phyloP scores from a whole-genome alignment of 1,140 invertebrate genomes.

The Aphaenogaster rudis region DNA sequence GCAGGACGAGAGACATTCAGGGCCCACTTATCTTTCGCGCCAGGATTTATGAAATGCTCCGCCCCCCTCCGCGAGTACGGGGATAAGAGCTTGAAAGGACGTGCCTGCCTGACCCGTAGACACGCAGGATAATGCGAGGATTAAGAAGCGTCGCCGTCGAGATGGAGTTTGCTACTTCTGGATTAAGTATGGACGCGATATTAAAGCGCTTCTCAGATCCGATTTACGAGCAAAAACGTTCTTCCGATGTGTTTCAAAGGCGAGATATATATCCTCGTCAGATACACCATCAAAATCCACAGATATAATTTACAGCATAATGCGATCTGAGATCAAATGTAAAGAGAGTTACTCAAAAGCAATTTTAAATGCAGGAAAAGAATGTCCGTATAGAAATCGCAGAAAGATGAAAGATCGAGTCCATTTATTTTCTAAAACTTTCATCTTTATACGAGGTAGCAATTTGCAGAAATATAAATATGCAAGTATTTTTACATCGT shows the following conservation, averaged over 20 bases:
- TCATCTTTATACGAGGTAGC: background rate
- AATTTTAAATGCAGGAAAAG: conserved; percentile 7
- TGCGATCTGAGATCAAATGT: background rate
- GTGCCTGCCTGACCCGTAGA: conserved; percentile 67
- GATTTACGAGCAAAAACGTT: conserved; percentile 43
- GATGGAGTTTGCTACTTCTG: conserved; percentile 45
- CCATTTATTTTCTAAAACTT: conserved; percentile 9
- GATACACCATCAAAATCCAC: background rate
- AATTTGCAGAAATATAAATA: conserved; percentile 35
- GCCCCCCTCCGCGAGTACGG: conserved; percentile 34
- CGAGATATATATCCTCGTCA: background rate
- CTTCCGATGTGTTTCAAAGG: conserved; percentile 11
- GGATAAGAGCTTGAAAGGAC: conserved; percentile 72
- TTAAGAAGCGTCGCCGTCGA: conserved; percentile 60
- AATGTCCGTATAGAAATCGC: background rate
- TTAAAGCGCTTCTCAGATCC: conserved; percentile 47
- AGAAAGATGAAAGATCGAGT: background rate
- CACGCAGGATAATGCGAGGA: conserved; percentile 70
- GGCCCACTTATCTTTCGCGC: conserved; percentile 71
- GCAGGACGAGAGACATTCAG: conserved; percentile 65
- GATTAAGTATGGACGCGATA: conserved; percentile 68
- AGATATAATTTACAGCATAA: conserved; percentile 21
- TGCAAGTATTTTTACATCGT: background rate
- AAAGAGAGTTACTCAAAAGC: background rate
- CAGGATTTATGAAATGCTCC: conserved; percentile 73